These are phyloP conservation scores for Dunckerocampus dactyliophorus DNA, from an alignment of 2,113 vertebrate species.

Conservation along the genomic window DNA sequence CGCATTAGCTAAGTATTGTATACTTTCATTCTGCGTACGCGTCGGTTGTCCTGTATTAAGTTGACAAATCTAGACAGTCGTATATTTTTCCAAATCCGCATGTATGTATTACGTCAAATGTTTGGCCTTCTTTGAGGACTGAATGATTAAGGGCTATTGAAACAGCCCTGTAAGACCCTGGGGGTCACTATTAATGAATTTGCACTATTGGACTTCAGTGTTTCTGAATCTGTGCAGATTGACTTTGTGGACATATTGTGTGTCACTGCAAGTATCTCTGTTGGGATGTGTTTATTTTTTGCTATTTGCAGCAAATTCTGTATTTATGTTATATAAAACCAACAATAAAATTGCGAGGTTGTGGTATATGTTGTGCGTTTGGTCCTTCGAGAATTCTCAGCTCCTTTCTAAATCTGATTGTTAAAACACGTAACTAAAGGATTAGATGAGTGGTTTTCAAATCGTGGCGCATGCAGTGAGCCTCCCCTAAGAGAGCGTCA, in stretches of 20 bases:
- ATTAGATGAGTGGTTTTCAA: no score
- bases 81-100: constrained; percentile 68
- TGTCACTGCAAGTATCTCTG: constrained; percentile 64
- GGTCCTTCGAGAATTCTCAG: not conserved
- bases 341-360: constrained; percentile 52
- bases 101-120: constrained; percentile 67
- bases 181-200: constrained; percentile 68
- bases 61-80: constrained; percentile 63
- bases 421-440: no score
- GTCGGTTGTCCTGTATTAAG: constrained; percentile 59
- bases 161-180: constrained; percentile 77
- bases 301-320: constrained; percentile 50
- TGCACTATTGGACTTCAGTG: constrained; percentile 58
- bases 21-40: constrained; percentile 61
- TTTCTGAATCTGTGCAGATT: constrained; percentile 63
- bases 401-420: no score
- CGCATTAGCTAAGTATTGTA: constrained; percentile 64
- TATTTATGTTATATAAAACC: constrained; percentile 45
- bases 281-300: constrained; percentile 54
- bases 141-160: constrained; percentile 66
- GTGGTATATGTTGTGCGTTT: constrained; percentile 29
- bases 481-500: no score
- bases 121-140: constrained; percentile 69
- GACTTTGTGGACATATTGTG: constrained; percentile 58
- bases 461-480: no score